Evolutionary conservation across 2,888 invertebrate genomes (phyloP).

Genomic region (Nephrocerus scutellatus): DNA sequence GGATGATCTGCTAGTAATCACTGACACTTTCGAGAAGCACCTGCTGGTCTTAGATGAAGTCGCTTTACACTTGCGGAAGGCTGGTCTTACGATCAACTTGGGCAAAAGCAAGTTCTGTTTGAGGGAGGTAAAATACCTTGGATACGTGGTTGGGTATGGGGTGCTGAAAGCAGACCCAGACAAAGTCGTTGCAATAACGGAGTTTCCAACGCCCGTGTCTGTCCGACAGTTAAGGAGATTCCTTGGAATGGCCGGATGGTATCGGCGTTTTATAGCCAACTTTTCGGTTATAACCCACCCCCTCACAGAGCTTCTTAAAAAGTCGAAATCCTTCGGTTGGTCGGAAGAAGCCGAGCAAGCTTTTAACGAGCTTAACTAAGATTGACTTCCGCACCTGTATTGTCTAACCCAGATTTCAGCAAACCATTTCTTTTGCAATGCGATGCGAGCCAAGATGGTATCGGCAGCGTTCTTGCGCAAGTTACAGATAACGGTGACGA

Average conservation of each 20-base stretch:
- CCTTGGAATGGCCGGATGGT: constrained; percentile 10
- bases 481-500: constrained; percentile 8
- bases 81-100: constrained; percentile 1
- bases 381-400: constrained; percentile 9
- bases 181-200: background rate
- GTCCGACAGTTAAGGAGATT: constrained; percentile 11
- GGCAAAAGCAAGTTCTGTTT: constrained; percentile 2
- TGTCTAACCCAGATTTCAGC: constrained; percentile 15
- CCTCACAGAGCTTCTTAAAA: constrained; percentile 1
- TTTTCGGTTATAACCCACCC: background rate
- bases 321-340: constrained; percentile 6
- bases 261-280: constrained; percentile 6
- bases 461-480: constrained; percentile 17
- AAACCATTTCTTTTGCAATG: constrained; percentile 16
- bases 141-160: constrained; percentile 5
- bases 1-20: constrained; percentile 1
- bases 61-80: background rate
- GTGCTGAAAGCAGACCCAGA: background rate
- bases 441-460: constrained; percentile 14
- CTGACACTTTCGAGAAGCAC: constrained; percentile 1
- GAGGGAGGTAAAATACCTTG: constrained; percentile 2
- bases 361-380: constrained; percentile 6
- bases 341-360: constrained; percentile 5
- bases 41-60: background rate
- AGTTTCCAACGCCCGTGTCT: constrained; percentile 9